phyloP scores from a whole-genome alignment of 1,140 invertebrate species.

The Listronotus bonariensis region DNA sequence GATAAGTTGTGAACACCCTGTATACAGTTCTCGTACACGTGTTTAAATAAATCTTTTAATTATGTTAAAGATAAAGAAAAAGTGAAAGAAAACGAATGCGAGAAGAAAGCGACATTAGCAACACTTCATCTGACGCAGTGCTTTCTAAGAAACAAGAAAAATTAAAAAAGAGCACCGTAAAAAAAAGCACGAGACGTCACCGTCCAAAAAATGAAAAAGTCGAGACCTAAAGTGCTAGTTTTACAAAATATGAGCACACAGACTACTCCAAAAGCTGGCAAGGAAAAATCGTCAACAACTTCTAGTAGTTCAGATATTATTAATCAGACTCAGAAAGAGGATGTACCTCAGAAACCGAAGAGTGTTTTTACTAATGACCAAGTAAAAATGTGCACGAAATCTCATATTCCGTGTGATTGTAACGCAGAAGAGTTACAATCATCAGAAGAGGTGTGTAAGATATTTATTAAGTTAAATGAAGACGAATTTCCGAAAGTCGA shows the following conservation, averaged over 20 bases:
- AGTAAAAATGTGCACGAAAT: conserved; percentile 27
- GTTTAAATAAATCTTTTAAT: too few species aligned
- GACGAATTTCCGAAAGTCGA: conserved; percentile 44
- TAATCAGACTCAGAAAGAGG: not conserved
- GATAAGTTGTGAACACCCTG: too few species aligned
- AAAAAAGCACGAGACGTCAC: conserved; percentile 17
- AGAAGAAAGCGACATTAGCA: conserved; percentile 27
- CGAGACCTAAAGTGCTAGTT: conserved; percentile 36
- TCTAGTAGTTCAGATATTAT: not conserved
- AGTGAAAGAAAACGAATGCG: conserved; percentile 3
- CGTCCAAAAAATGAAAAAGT: conserved; percentile 26
- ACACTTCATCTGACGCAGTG: conserved; percentile 14
- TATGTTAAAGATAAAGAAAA: conserved; percentile 16
- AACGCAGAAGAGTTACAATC: conserved; percentile 26
- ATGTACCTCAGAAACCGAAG: too few species aligned
- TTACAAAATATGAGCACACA: conserved; percentile 52
- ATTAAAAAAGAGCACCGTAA: not conserved
- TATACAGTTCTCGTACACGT: too few species aligned
- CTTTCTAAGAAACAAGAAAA: conserved; percentile 5
- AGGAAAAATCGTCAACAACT: conserved; percentile 25
- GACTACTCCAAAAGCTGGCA: conserved; percentile 45
- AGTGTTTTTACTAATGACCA: not conserved
- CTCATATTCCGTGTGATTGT: conserved; percentile 40
- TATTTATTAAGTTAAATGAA: conserved; percentile 51
- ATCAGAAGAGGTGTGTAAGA: conserved; percentile 48